Conservation (phyloP, 2,113 vertebrate species). For the Poicephalus gulielmi region DNA sequence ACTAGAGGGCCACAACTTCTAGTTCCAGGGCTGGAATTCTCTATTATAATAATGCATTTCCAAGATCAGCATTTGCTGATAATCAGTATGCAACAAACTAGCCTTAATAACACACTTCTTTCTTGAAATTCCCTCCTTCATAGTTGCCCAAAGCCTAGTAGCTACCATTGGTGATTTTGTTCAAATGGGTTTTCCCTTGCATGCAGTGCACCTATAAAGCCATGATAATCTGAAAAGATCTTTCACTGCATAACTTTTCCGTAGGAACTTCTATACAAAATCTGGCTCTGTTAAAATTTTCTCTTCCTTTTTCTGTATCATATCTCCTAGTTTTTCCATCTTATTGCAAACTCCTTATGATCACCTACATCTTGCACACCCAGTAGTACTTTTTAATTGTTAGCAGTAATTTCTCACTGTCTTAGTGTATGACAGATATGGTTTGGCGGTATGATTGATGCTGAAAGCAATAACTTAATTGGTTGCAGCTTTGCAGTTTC, state of each 20-base stretch:
- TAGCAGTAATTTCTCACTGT: background rate
- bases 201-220: background rate
- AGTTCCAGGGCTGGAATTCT: background rate
- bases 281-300: background rate
- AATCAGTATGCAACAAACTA: background rate
- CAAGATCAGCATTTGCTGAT: background rate
- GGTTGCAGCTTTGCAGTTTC: background rate
- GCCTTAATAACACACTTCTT: background rate
- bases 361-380: background rate
- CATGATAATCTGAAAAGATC: background rate
- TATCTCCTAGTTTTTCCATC: background rate
- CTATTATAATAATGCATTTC: background rate
- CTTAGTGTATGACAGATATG: background rate
- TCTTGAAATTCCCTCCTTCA: background rate
- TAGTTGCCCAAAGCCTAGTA: background rate
- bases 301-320: background rate
- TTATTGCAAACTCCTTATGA: background rate
- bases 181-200: background rate
- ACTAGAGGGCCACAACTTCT: background rate
- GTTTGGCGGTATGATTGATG: background rate
- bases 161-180: background rate
- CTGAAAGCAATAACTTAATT: background rate
- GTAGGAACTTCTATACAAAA: background rate
- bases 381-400: background rate
- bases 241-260: background rate